Conservation (phyloP, 2,888 invertebrate genomes). For the Mylabris sibirica region DNA sequence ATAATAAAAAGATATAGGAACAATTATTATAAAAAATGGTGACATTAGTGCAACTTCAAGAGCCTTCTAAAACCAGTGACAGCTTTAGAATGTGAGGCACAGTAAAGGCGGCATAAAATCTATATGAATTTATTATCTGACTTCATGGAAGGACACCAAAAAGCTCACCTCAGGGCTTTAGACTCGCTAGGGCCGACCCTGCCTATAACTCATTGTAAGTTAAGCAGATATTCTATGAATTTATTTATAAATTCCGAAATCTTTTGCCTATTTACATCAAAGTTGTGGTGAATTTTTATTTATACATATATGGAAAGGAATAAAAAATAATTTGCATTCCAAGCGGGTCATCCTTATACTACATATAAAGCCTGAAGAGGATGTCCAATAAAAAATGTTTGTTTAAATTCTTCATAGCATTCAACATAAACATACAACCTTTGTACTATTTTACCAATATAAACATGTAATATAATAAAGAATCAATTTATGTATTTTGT, state of each 20-base stretch:
- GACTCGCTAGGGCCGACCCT: too few species aligned
- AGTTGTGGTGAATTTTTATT: not conserved
- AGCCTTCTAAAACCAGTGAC: too few species aligned
- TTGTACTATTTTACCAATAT: not conserved
- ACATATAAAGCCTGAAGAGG: not conserved
- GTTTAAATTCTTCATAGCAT: not conserved
- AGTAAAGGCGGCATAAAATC: too few species aligned
- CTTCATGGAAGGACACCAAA: too few species aligned
- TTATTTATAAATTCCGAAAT: constrained; percentile 10
- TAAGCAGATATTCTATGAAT: constrained; percentile 4
- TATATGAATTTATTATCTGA: too few species aligned
- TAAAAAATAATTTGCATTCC: constrained; percentile 10
- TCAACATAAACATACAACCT: not conserved
- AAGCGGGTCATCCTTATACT: constrained; percentile 1
- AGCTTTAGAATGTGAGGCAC: too few species aligned
- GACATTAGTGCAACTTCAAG: too few species aligned
- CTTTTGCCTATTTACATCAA: constrained; percentile 9
- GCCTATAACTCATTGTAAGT: not conserved
- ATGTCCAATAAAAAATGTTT: not conserved
- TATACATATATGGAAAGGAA: not conserved
- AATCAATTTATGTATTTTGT: too few species aligned
- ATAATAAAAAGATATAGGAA: too few species aligned
- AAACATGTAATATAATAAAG: not conserved
- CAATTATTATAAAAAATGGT: too few species aligned
- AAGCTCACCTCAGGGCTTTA: too few species aligned